Percentiles rank a stretch among this genome's conserved stretches.
Conservation (phyloP, 2,113 vertebrate genomes). For the Misgurnus anguillicaudatus region DNA sequence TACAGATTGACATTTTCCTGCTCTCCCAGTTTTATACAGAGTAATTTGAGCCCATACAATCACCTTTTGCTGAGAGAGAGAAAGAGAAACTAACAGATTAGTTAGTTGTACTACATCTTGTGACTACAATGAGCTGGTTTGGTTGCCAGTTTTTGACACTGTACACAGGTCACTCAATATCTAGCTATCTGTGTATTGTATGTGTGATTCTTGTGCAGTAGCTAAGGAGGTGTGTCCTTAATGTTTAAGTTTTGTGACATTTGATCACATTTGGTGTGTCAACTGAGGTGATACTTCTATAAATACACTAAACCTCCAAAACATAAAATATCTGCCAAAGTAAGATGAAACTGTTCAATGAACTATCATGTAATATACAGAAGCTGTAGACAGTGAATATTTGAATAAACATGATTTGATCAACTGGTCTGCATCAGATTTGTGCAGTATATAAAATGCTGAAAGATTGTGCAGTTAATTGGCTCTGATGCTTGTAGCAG, state of each 20-base stretch:
- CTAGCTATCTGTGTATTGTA: not conserved
- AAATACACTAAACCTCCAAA: too few relatives aligned
- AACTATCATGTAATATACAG: too few relatives aligned
- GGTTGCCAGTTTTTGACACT: conserved; percentile 3
- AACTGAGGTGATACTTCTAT: too few relatives aligned
- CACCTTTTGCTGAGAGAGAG: conserved; percentile 39
- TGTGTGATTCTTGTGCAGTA: not conserved
- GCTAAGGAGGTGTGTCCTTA: not conserved
- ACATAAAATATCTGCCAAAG: too few relatives aligned
- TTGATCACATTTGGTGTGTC: too few relatives aligned
- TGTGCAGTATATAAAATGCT: not conserved
- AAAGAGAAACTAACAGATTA: conserved; percentile 64
- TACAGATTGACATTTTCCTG: conserved; percentile 37
- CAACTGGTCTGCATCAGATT: not conserved
- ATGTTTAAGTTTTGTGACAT: too few relatives aligned
- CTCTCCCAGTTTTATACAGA: conserved; percentile 50
- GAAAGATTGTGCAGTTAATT: conserved; percentile 1
- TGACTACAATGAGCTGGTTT: conserved; percentile 2
- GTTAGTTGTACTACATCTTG: not conserved
- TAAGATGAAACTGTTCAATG: too few relatives aligned
- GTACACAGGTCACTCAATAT: conserved; percentile 16
- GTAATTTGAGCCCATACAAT: conserved; percentile 63
- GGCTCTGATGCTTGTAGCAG: not conserved
- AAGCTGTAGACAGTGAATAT: too few relatives aligned
- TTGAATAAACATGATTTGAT: too few relatives aligned